Base-by-base conservation (phyloP, 2,113 vertebrate species). In the Tychaedon coryphoeus region DNA sequence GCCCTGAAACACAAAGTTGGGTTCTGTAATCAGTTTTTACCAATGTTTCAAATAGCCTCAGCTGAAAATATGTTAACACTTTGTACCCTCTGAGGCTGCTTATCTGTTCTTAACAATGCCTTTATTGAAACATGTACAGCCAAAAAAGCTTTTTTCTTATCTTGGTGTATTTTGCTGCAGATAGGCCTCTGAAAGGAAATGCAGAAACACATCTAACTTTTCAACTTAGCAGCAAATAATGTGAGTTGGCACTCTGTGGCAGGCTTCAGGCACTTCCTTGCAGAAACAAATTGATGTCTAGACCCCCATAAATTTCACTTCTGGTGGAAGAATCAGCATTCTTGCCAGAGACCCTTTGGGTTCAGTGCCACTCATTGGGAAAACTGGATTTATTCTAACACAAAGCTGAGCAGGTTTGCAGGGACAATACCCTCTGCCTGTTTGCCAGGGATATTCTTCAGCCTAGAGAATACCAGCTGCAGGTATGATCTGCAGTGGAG, bases 11-110 rank as follows among this genome's bases (percentile, higher is more conserved):
- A 89, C 53, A 57, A 78, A 78, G 28, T 6, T 86, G 78, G 58
- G 58, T 88, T 94, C 76, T 89, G 15, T 86, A 93, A 86, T 73
- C 83, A 78, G 51, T 93, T 90, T 93, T 93, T 72, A 77, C 88
- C 84, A 79, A 43, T 88, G 93, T 93, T 97, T 95, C 96, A 91
- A 90, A 85, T 8, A 85, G 67, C 50, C n/a, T 58, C 56, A 65
- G 28, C 12, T 95, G 93, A 95, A 97, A 92, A 61, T 58, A 92
- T 72, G 89, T 94, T 92, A 70, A 93, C 73, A 85, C 75, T 90
- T 94, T 92, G 95, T 94, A 87, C 67, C 81, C 51, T 93, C 43
- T 2, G 50, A 56, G 58, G 71, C 47, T 83, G 66, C 87, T 94
- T 97, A 87, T 88, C 66, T 86, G 34, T 31, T 74, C 64, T 61